phyloP scores from a whole-genome alignment of 2,797 vertebrate species.

The Spheniscus humboldti region DNA sequence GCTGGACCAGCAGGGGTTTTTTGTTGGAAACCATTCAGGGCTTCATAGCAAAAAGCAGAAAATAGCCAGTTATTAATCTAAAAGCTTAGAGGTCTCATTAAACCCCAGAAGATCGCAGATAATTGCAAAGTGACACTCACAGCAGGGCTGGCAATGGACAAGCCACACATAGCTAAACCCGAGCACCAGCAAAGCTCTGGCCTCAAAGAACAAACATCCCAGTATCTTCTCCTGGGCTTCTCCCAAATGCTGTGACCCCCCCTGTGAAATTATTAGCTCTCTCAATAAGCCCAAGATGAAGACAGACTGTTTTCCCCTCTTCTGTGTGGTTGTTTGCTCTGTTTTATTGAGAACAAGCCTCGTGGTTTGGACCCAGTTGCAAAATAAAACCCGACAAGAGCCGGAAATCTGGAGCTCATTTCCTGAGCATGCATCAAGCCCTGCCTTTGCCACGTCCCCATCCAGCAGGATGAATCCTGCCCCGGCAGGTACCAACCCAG shows the following conservation, averaged over 20 bases:
- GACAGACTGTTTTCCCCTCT: background rate
- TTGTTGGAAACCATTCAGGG: background rate
- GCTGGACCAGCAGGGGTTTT: background rate
- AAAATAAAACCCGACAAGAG: background rate
- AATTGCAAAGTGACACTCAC: background rate
- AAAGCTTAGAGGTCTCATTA: background rate
- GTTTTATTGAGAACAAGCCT: background rate
- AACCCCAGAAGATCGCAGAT: background rate
- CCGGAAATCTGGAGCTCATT: background rate
- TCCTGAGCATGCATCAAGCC: rapidly evolving
- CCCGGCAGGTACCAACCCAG: background rate
- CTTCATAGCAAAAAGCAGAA: background rate
- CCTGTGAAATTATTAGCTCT: background rate
- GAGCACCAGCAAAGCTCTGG: background rate
- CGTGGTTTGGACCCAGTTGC: rapidly evolving
- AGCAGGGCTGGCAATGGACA: background rate
- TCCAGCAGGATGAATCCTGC: background rate
- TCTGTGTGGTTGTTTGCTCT: background rate
- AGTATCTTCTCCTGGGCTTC: background rate
- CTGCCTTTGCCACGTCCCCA: background rate
- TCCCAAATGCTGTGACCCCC: background rate
- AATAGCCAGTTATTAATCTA: background rate
- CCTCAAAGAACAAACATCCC: background rate
- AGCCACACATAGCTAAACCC: background rate
- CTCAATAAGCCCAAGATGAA: background rate